Conservation (phyloP, 2,113 vertebrate species). For the Panthera uncia region DNA sequence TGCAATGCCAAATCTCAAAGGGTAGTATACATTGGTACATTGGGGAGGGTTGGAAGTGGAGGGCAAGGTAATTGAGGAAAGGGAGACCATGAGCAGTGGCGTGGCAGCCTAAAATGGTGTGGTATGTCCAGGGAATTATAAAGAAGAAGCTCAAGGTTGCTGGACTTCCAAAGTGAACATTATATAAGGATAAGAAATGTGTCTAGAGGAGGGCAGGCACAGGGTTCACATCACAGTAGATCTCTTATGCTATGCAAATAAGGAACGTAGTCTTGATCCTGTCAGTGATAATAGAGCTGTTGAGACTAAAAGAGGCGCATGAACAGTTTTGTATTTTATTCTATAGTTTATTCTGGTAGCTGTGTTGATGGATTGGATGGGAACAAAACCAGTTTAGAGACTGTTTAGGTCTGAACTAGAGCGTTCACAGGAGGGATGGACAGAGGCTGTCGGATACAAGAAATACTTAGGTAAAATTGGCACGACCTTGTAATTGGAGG, state of each 20-base stretch:
- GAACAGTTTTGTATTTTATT: neutral
- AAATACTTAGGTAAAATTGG: neutral
- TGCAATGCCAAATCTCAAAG: neutral
- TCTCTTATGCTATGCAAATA: neutral
- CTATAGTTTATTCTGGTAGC: neutral
- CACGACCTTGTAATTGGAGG: neutral
- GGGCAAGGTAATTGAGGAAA: neutral
- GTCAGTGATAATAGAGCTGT: too few species aligned
- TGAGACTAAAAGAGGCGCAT: neutral
- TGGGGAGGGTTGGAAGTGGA: neutral
- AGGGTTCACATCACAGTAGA: neutral
- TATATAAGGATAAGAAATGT: neutral
- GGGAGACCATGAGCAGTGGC: neutral
- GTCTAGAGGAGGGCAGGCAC: rapidly evolving
- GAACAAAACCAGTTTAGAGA: neutral
- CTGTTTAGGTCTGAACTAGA: neutral
- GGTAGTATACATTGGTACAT: neutral
- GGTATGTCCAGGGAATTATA: neutral
- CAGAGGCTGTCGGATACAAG: neutral
- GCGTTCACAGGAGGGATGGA: neutral
- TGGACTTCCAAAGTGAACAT: neutral
- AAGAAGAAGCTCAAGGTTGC: neutral
- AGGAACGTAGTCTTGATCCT: neutral
- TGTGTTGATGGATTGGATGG: neutral
- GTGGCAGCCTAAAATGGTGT: neutral